These are phyloP conservation scores for Hydrozoanthus tunicans DNA, from an alignment of 64 coral and sea anemone genomes.

Conservation along the genomic window DNA sequence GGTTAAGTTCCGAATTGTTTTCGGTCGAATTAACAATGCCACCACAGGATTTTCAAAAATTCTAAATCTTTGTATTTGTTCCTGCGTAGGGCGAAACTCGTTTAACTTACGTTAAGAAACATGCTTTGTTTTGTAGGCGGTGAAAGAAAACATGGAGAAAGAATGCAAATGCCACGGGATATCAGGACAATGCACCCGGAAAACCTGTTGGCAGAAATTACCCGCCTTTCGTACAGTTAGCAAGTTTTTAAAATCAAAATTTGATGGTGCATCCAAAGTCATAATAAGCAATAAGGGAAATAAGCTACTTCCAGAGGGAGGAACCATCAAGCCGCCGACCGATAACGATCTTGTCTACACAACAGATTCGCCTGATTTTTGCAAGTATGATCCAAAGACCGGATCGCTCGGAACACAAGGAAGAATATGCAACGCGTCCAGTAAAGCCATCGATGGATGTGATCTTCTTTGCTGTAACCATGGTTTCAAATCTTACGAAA, in stretches of 20 bases:
- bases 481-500: slow-evolving; percentile 33
- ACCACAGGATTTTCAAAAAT: slow-evolving; percentile 13
- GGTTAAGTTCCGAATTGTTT: too few species aligned
- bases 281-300: slow-evolving; percentile 78
- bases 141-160: slow-evolving; percentile 66
- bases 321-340: slow-evolving; percentile 76
- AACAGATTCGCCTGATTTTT: slow-evolving; percentile 85
- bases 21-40: neutral
- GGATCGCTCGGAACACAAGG: slow-evolving; percentile 78
- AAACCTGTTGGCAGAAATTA: slow-evolving; percentile 82
- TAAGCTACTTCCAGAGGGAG: slow-evolving; percentile 60
- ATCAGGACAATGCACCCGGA: slow-evolving; percentile 62
- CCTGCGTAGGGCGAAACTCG: neutral
- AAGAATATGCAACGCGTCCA: slow-evolving; percentile 68
- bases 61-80: neutral
- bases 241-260: slow-evolving; percentile 71
- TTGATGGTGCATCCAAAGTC: slow-evolving; percentile 88
- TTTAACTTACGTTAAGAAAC: neutral
- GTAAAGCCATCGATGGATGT: slow-evolving; percentile 73
- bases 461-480: slow-evolving; percentile 71
- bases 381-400: slow-evolving; percentile 42
- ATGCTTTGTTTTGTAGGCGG: slow-evolving; percentile 68
- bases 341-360: slow-evolving; percentile 84
- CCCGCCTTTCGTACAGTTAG: slow-evolving; percentile 71
- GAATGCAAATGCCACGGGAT: slow-evolving; percentile 92